These are phyloP conservation scores for Drosophila peninsularis DNA, from an alignment of 2,888 invertebrate species.

Conservation along the genomic window DNA sequence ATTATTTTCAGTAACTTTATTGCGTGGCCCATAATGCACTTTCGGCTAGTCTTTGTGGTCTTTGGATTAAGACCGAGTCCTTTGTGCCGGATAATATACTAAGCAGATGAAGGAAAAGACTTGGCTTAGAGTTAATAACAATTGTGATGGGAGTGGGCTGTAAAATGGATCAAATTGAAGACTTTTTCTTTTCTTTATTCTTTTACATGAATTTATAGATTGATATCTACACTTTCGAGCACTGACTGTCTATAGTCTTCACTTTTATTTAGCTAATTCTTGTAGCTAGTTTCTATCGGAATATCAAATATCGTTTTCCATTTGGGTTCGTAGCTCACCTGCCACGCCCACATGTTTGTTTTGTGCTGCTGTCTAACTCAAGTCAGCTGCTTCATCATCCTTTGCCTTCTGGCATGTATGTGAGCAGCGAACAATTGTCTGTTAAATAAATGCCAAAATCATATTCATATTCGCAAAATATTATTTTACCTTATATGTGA, in stretches of 20 bases:
- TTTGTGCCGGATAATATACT: background rate
- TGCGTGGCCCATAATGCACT: constrained; percentile 15
- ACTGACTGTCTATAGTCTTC: background rate
- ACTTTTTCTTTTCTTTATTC: too few species aligned
- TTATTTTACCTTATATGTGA: constrained; percentile 20
- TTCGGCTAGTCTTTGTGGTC: background rate
- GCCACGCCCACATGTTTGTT: constrained; percentile 10
- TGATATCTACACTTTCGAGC: background rate
- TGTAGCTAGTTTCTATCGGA: background rate
- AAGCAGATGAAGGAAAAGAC: background rate
- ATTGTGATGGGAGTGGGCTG: background rate
- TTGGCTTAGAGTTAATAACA: background rate
- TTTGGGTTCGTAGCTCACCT: background rate
- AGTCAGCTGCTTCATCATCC: constrained; percentile 3
- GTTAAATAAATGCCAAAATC: constrained; percentile 26
- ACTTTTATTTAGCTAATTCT: background rate
- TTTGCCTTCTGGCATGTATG: background rate
- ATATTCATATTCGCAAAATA: constrained; percentile 22
- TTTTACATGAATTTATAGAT: background rate
- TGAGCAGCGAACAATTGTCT: constrained; percentile 28
- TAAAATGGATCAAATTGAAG: too few species aligned
- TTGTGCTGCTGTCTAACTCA: constrained; percentile 12
- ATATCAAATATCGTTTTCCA: background rate
- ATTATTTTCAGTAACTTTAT: constrained; percentile 8
- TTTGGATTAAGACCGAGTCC: background rate